Conservation (phyloP, 2,888 invertebrate species). For the Lycia hirtaria region DNA sequence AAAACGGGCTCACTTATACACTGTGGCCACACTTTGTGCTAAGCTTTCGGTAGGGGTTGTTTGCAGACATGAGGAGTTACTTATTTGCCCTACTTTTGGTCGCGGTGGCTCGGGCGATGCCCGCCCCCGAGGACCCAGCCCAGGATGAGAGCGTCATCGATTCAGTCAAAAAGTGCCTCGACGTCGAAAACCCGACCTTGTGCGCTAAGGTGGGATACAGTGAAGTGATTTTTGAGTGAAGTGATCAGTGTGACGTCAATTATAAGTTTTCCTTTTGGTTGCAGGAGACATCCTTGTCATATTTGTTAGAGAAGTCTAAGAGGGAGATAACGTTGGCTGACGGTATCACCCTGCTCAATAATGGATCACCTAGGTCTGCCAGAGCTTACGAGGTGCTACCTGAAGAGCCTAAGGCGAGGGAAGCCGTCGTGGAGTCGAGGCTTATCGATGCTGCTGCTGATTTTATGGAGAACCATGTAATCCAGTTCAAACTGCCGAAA, state of each 20-base stretch:
- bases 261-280: constrained; percentile 71
- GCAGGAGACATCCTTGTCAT: constrained; percentile 90
- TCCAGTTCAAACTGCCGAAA: constrained; percentile 92
- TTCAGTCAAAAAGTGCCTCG: constrained; percentile 89
- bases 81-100: constrained; percentile 81
- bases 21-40: constrained; percentile 75
- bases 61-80: constrained; percentile 76
- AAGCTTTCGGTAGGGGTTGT: constrained; percentile 77
- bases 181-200: constrained; percentile 86
- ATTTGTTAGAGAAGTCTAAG: constrained; percentile 85
- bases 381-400: constrained; percentile 88
- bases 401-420: constrained; percentile 89
- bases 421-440: constrained; percentile 90
- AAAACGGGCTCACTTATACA: constrained; percentile 77
- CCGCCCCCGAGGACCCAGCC: constrained; percentile 72
- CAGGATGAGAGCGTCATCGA: constrained; percentile 82
- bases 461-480: constrained; percentile 92
- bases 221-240: constrained; percentile 47
- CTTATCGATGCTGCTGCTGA: constrained; percentile 91
- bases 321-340: constrained; percentile 86
- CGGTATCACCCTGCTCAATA: constrained; percentile 84
- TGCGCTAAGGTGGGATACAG: constrained; percentile 88
- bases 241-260: constrained; percentile 42
- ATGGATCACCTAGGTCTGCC: constrained; percentile 85
- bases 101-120: constrained; percentile 79